These are phyloP conservation scores for Platalea minor DNA, from an alignment of 2,797 vertebrate genomes.

Conservation along the genomic window DNA sequence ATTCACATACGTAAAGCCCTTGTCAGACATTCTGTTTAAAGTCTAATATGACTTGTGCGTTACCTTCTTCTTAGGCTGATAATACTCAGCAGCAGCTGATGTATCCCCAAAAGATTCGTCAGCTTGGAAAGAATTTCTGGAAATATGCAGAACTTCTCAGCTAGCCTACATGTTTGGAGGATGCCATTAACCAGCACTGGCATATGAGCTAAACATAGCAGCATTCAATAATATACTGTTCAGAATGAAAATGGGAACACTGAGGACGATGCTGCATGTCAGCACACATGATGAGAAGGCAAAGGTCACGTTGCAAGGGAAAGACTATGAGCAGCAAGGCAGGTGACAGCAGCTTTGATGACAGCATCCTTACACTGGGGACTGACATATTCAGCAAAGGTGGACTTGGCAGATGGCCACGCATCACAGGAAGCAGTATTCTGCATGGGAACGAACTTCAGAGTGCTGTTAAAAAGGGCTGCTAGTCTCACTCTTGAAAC, in stretches of 20 bases:
- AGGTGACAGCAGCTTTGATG: not conserved
- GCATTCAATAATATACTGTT: not conserved
- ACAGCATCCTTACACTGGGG: not conserved
- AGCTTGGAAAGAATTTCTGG: not conserved
- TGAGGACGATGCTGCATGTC: not conserved
- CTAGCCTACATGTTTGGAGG: not conserved
- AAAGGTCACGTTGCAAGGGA: not conserved
- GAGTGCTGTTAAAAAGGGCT: not conserved
- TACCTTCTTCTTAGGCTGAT: not conserved
- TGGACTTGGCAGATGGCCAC: not conserved
- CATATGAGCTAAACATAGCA: conserved; percentile 8
- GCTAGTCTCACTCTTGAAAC: not conserved
- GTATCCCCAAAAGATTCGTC: not conserved
- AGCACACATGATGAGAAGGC: not conserved
- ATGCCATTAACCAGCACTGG: not conserved
- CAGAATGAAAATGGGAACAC: not conserved
- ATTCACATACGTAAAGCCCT: not conserved
- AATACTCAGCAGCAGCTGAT: not conserved
- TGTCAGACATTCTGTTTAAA: not conserved
- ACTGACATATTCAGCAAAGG: not conserved
- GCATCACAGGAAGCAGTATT: not conserved
- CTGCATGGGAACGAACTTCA: not conserved
- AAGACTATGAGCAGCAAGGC: not conserved
- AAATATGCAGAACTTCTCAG: not conserved
- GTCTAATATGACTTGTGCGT: not conserved